phyloP scores from a whole-genome alignment of 2,888 invertebrate genomes.

The Dendrolimus pini region DNA sequence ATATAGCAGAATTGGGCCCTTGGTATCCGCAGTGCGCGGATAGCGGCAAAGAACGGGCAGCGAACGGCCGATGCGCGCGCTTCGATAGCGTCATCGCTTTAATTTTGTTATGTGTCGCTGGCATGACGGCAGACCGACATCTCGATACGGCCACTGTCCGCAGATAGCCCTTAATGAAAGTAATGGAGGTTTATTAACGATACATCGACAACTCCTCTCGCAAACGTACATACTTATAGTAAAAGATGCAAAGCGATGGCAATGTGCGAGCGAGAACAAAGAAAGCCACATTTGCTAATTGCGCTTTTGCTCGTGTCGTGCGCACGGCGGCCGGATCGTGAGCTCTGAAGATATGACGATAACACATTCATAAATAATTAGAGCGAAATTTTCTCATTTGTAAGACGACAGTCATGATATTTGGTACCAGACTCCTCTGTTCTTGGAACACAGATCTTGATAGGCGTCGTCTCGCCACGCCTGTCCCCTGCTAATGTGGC shows the following conservation, averaged over 20 bases:
- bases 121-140: constrained; percentile 67
- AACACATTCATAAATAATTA: constrained; percentile 78
- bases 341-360: constrained; percentile 73
- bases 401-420: constrained; percentile 75
- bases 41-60: constrained; percentile 30
- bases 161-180: constrained; percentile 74
- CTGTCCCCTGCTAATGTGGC: constrained; percentile 55
- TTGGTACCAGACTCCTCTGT: constrained; percentile 66
- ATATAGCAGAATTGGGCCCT: background rate
- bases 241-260: constrained; percentile 60
- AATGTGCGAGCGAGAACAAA: constrained; percentile 74
- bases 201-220: constrained; percentile 56
- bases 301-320: constrained; percentile 75
- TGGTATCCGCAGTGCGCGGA: constrained; percentile 23
- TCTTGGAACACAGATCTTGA: constrained; percentile 69
- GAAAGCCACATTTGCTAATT: constrained; percentile 77
- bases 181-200: constrained; percentile 74
- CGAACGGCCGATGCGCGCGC: constrained; percentile 51
- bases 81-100: constrained; percentile 70
- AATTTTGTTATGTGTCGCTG: constrained; percentile 69
- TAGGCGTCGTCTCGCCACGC: constrained; percentile 64
- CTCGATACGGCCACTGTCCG: constrained; percentile 67
- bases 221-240: constrained; percentile 37
- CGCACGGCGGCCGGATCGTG: constrained; percentile 72
- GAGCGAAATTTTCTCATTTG: constrained; percentile 77